Evolutionary conservation across 1,140 invertebrate species (phyloP).

Genomic region (Listronotus oregonensis): DNA sequence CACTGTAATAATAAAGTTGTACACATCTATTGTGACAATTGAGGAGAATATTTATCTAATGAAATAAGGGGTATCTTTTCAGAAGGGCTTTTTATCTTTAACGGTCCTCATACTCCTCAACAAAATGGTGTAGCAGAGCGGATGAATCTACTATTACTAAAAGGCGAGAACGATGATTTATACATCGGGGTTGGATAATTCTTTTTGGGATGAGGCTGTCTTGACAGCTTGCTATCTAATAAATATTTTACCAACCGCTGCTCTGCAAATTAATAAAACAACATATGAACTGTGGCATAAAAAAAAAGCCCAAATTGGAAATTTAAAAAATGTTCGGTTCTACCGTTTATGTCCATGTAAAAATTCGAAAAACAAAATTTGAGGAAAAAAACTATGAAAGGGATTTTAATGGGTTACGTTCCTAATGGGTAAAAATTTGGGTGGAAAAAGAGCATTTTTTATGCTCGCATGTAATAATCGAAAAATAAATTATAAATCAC

Average conservation of each 20-base stretch:
- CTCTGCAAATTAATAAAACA: constrained; percentile 52
- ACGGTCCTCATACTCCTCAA: constrained; percentile 58
- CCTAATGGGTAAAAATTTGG: too few species aligned
- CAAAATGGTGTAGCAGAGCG: constrained; percentile 60
- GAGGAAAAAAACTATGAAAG: too few species aligned
- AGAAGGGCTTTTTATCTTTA: constrained; percentile 57
- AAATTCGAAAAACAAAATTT: too few species aligned
- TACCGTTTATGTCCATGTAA: too few species aligned
- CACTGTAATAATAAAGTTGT: constrained; percentile 54
- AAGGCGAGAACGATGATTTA: constrained; percentile 55
- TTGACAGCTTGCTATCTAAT: constrained; percentile 56
- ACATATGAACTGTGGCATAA: too few species aligned
- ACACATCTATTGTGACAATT: constrained; percentile 56
- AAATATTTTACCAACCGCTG: constrained; percentile 56
- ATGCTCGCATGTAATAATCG: too few species aligned
- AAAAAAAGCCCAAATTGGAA: constrained; percentile 57
- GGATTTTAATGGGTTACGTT: too few species aligned
- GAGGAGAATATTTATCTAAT: constrained; percentile 54
- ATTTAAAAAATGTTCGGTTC: too few species aligned
- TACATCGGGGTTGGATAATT: constrained; percentile 45
- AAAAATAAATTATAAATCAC: too few species aligned
- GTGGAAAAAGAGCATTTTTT: too few species aligned
- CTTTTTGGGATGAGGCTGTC: constrained; percentile 55
- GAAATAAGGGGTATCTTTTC: constrained; percentile 54
- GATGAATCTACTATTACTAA: constrained; percentile 57